Conservation (phyloP, 2,113 vertebrate species). For the Microtus ochrogaster region DNA sequence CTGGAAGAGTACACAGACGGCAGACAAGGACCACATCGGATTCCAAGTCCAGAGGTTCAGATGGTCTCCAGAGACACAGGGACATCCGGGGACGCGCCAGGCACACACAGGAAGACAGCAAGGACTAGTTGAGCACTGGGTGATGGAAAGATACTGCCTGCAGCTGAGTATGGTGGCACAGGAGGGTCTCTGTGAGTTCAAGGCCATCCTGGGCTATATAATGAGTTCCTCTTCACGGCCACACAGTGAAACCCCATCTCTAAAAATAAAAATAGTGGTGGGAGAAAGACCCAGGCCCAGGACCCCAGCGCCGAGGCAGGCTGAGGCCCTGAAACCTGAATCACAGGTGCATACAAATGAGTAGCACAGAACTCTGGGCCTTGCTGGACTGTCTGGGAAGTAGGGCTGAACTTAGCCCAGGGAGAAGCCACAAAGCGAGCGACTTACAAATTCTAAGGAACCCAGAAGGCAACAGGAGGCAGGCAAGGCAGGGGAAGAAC, state of each 20-base stretch:
- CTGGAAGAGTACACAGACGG: background rate
- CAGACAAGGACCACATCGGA: background rate
- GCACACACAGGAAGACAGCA: background rate
- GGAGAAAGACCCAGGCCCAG: background rate
- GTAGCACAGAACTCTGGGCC: background rate
- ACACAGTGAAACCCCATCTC: background rate
- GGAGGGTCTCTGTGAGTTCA: background rate
- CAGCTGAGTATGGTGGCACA: too few species aligned
- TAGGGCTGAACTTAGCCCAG: background rate
- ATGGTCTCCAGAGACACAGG: too few species aligned
- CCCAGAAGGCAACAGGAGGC: background rate
- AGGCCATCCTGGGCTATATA: background rate
- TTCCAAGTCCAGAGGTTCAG: background rate
- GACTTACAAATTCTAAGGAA: accelerated
- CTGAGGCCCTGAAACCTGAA: background rate
- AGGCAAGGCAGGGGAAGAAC: background rate
- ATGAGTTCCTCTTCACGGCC: background rate
- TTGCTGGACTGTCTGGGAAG: background rate
- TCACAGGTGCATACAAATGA: accelerated
- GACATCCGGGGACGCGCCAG: too few species aligned
- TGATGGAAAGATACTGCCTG: background rate
- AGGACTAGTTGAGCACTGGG: background rate
- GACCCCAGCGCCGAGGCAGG: too few species aligned
- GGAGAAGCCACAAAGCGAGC: background rate
- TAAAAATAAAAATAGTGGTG: background rate